phyloP scores from a whole-genome alignment of 2,113 vertebrate species.

The Notarius lentiginosus region DNA sequence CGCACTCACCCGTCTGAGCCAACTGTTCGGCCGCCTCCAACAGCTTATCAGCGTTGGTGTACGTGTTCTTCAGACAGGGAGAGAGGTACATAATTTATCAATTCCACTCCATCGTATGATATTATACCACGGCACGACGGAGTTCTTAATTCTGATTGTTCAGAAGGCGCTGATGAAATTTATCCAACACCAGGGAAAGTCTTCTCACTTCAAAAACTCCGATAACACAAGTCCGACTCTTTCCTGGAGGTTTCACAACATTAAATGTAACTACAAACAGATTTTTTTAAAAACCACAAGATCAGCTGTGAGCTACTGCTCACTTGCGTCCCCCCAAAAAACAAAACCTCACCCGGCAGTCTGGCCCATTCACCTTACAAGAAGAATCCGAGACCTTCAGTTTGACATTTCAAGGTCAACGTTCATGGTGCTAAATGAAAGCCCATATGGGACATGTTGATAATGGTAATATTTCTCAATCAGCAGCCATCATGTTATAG shows the following conservation, averaged over 20 bases:
- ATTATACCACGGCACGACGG: neutral
- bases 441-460: no score
- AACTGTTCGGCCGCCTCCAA: conserved; percentile 86
- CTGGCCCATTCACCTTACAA: no score
- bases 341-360: no score
- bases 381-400: no score
- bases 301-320: no score
- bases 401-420: no score
- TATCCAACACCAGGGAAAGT: neutral
- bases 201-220: neutral
- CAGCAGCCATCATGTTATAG: no score
- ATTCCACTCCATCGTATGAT: neutral
- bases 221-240: neutral
- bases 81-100: neutral
- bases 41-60: conserved; percentile 89
- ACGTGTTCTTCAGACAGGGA: conserved; percentile 76
- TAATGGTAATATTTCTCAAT: no score
- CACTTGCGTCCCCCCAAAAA: no score
- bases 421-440: no score
- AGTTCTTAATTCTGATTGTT: neutral
- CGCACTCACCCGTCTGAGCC: conserved; percentile 88
- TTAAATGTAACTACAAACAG: neutral
- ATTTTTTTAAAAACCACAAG: no score
- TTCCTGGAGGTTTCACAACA: neutral
- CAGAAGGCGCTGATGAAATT: neutral